Evolutionary conservation across 2,113 vertebrate species (phyloP), one percentile per base, ranked within the genome.

Genomic region (Cavia aperea): DNA sequence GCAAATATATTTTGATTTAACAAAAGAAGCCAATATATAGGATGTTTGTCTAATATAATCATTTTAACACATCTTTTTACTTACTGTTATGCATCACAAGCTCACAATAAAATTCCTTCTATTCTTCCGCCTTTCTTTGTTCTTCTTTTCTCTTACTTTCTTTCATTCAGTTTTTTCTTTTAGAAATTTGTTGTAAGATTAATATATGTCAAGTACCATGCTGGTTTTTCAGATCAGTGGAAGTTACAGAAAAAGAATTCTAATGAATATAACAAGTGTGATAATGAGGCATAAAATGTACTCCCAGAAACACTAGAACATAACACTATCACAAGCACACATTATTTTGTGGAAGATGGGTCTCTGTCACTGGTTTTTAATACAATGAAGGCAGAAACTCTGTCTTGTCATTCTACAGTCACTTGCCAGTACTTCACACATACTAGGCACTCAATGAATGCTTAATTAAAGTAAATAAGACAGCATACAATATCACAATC

Each of bases 1-100:
- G 89, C 19, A 89, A 91, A 78, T 89, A 46, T 89, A 65, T 86
- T 92, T 93, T 89, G 12, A 90, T 81, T 90, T 88, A 88, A 85
- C 13, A 63, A 58, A 83, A 26, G 54, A 83, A 14, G 36, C 4
- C 21, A 12, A 72, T 49, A 43, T 63, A 54, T 56, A 75, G 33
- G 7, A 65, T 70, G 10, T 79, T 54, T 86, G 43, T 72, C 36
- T 60, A 65, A 19, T 58, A 19, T 58, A 58, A 81, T 33, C 60
- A 81, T 77, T 92, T 93, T 91, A n/a, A 78, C 77, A 91, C 7
- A 46, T 58, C 56, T 24, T 15, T 87, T 84, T 93, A 56, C 5
- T 82, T 85, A 24, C n/a, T 82, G 14, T 63, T 70, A 46, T 4
- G 58, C 5, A 86, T 65, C 88, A 9, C 24, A 93, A 63, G 93